A percentile compares a stretch with the other conserved stretches of the same genome.
Evolutionary conservation across 1,140 invertebrate species (phyloP).

Genomic region (Saccostrea glomerata): DNA sequence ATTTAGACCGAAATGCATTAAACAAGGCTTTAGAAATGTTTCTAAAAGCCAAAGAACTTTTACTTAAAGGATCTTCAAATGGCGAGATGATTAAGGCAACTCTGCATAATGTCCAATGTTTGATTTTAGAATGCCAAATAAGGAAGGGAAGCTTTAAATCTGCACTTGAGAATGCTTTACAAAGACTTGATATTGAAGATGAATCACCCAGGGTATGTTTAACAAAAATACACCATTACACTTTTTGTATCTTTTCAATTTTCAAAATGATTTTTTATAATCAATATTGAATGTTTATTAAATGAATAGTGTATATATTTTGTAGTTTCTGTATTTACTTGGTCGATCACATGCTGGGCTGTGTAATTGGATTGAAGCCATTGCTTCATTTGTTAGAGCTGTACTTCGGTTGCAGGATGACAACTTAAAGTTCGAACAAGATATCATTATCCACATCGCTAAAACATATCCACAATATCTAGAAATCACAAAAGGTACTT

Average conservation of each 20-base stretch:
- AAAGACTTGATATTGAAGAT: neutral
- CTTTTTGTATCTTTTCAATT: neutral
- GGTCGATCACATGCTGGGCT: neutral
- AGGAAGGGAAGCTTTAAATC: neutral
- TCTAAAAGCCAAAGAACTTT: neutral
- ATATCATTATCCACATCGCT: neutral
- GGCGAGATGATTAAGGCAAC: neutral
- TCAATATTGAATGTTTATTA: neutral
- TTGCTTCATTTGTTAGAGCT: neutral
- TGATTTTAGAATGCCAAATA: neutral
- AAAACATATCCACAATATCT: neutral
- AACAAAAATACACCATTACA: neutral
- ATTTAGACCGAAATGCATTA: neutral
- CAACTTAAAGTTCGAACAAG: neutral
- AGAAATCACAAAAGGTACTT: neutral
- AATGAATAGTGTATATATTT: neutral
- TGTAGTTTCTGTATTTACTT: neutral
- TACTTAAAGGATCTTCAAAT: neutral
- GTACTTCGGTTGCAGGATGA: neutral
- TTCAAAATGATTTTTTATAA: neutral
- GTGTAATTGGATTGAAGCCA: neutral
- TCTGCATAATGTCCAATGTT: neutral
- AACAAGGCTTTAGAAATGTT: neutral
- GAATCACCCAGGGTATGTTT: neutral
- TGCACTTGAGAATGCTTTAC: neutral